Percentiles rank a stretch among this genome's conserved stretches.
Conservation (phyloP, 2,888 invertebrate genomes). For the Diaphora mendica region DNA sequence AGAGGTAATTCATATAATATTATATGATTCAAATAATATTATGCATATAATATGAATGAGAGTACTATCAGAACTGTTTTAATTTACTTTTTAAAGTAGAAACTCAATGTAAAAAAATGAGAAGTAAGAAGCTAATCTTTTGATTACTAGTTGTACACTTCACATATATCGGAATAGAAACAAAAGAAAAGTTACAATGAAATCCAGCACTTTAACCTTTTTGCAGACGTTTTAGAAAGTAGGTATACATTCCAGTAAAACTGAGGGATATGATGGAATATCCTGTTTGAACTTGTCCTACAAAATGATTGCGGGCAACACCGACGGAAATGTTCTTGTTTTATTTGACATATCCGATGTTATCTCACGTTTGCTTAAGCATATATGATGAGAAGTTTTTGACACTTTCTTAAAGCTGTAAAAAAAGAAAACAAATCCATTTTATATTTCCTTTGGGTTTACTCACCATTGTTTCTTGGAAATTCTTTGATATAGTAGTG, state of each 20-base stretch:
- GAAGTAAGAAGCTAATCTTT: constrained; percentile 5
- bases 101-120: background rate
- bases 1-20: background rate
- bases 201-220: constrained; percentile 25
- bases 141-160: constrained; percentile 38
- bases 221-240: constrained; percentile 34
- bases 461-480: background rate
- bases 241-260: constrained; percentile 1
- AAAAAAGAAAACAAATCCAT: background rate
- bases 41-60: background rate
- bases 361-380: constrained; percentile 5
- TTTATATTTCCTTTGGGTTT: background rate
- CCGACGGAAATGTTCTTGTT: constrained; percentile 10
- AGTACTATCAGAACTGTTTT: constrained; percentile 9
- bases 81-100: background rate
- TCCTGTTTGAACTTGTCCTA: constrained; percentile 25
- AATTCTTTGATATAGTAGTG: too few species aligned
- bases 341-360: constrained; percentile 3
- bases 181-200: constrained; percentile 32
- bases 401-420: background rate
- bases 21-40: too few species aligned
- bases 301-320: constrained; percentile 2
- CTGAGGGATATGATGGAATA: constrained; percentile 20
- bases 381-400: background rate
- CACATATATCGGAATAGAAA: constrained; percentile 21